Conservation (phyloP, 1,140 invertebrate genomes). For the Thereuonema tuberculata region DNA sequence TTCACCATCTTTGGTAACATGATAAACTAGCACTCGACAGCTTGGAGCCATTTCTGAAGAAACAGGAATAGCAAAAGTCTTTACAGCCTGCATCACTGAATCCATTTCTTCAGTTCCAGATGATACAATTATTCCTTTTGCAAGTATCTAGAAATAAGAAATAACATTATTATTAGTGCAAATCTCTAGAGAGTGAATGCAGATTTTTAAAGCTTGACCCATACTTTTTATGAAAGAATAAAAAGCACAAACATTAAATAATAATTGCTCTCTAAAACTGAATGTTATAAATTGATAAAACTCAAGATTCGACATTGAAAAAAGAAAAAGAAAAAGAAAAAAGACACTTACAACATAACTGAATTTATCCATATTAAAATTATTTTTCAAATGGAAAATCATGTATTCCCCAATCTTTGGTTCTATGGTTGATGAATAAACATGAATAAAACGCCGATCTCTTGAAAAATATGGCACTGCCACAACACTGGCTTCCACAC, state of each 20-base stretch:
- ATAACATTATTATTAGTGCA: slow-evolving; percentile 1
- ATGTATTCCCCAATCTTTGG: slow-evolving; percentile 33
- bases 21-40: slow-evolving; percentile 42
- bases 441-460: slow-evolving; percentile 26
- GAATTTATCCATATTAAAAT: slow-evolving; percentile 34
- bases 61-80: slow-evolving; percentile 34
- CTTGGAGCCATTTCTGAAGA: slow-evolving; percentile 43
- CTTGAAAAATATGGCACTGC: slow-evolving; percentile 19
- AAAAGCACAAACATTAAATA: background rate
- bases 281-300: no score
- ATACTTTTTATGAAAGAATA: no score
- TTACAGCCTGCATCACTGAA: slow-evolving; percentile 25
- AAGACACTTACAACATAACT: slow-evolving; percentile 35
- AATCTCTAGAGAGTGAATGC: background rate
- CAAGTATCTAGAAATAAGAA: slow-evolving; percentile 26
- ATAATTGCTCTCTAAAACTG: no score
- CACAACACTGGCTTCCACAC: background rate
- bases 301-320: no score
- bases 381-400: slow-evolving; percentile 35
- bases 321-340: no score
- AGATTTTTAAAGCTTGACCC: slow-evolving; percentile 6
- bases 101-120: slow-evolving; percentile 3
- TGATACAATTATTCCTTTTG: slow-evolving; percentile 29
- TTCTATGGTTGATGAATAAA: slow-evolving; percentile 29
- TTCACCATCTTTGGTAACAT: slow-evolving; percentile 36